Evolutionary conservation across 2,888 invertebrate genomes (phyloP).

Genomic region (Nipponacmea schrenckii): DNA sequence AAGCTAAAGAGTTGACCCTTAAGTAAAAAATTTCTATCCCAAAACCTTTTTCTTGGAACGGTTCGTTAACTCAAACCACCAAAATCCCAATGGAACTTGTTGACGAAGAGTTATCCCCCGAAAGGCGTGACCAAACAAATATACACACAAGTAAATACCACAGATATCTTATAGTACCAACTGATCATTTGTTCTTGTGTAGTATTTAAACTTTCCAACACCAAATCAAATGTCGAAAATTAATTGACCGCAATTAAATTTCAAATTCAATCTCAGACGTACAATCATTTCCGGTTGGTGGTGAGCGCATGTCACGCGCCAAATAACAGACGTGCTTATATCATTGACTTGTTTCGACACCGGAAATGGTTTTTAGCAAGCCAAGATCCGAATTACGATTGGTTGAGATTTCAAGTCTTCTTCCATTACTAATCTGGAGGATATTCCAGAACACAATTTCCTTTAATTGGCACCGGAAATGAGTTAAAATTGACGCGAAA

Average conservation of each 20-base stretch:
- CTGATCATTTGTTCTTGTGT: too few relatives aligned
- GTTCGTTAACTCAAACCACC: too few relatives aligned
- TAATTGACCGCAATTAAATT: neutral
- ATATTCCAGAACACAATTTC: neutral
- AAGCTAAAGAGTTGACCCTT: too few relatives aligned
- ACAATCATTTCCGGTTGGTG: neutral
- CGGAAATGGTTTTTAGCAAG: neutral
- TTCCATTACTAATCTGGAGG: neutral
- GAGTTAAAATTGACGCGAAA: neutral
- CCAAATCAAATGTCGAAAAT: too few relatives aligned
- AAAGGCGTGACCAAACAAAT: too few relatives aligned
- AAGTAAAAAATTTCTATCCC: too few relatives aligned
- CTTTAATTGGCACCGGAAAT: neutral
- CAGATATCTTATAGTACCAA: too few relatives aligned
- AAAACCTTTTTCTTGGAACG: too few relatives aligned
- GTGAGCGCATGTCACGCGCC: constrained; percentile 3
- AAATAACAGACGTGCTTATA: constrained; percentile 2
- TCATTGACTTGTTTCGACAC: neutral
- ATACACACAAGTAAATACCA: too few relatives aligned
- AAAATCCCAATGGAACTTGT: too few relatives aligned
- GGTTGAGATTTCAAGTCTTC: neutral
- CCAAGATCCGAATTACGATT: neutral
- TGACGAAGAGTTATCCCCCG: too few relatives aligned
- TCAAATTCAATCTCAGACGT: neutral
- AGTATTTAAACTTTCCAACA: too few relatives aligned